Evolutionary conservation across 1,140 invertebrate genomes (phyloP), one percentile per base, ranked within the genome.

Genomic region (Drosophila kohkoa): DNA sequence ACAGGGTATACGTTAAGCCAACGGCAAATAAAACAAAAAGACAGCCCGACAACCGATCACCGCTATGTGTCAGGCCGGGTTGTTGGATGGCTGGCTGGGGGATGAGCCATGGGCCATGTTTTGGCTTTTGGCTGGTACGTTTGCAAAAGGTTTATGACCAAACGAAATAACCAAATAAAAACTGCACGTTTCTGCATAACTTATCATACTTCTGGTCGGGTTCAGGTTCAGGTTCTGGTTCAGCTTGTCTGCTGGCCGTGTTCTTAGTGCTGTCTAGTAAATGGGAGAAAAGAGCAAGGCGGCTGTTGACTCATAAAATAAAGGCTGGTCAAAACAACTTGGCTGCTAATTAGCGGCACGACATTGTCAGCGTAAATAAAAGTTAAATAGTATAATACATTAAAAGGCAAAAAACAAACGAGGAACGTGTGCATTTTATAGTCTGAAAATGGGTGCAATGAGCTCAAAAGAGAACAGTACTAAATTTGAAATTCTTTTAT

Each of bases 121-220:
- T 64, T 62, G n/a, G 41, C 41, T 43, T 43, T 43, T 13, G 30
- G 60, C 20, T 54, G 48, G 13, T 45, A 41, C 49, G 20, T 43
- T 38, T 63, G 54, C 35, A 45, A 66, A 75, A 57, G 76, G 67
- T 79, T 79, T 79, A 79, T 30, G 76, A 75, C 60, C 76, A 76
- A 60, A 54, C 35, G 48, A 63, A 70, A 59, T 68, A 63, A 73
- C 69, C 62, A 70, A 77, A 74, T 51, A 70, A 65, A 68, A 76
- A 74, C 64, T 74, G 74, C 77, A 77, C 75, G 77, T 79, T 79
- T 79, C 75, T 67, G 74, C 75, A 77, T 79, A 79, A 77, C 64
- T 80, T 80, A 74, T 51, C 75, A 74, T 64, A 67, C 57, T 72
- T 52, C 43, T 45, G 54, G 11, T n/a, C 3, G 38, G 25, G 30